phyloP scores from a whole-genome alignment of 2,797 vertebrate species.

The Chelon auratus region DNA sequence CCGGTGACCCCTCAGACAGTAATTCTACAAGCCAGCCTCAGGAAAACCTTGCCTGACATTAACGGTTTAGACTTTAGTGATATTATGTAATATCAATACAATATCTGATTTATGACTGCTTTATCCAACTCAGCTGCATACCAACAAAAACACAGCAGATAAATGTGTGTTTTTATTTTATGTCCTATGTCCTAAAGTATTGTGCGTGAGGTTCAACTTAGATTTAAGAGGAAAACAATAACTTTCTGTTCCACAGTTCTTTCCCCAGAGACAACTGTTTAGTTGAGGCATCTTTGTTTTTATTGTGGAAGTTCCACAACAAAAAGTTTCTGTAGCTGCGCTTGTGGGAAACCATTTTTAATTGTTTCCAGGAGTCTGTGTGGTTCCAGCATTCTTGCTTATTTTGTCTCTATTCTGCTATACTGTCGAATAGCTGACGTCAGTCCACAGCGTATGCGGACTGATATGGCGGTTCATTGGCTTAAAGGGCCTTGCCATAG shows the following conservation, averaged over 20 bases:
- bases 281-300: conserved; percentile 37
- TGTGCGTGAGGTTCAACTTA: not conserved
- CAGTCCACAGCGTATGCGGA: conserved; percentile 26
- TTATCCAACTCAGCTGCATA: not conserved
- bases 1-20: conserved; percentile 20
- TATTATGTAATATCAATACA: not conserved
- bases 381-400: conserved; percentile 53
- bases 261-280: conserved; percentile 30
- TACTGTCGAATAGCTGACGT: conserved; percentile 46
- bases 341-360: conserved; percentile 64
- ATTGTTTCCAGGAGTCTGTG: conserved; percentile 73
- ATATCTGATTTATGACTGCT: not conserved
- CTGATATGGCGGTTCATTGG: conserved; percentile 51
- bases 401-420: conserved; percentile 37
- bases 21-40: not conserved
- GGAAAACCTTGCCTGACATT: not conserved
- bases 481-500: conserved; percentile 57
- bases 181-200: not conserved
- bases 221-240: not conserved
- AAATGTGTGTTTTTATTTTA: conserved; percentile 8
- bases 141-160: not conserved
- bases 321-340: conserved; percentile 48
- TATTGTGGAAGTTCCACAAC: conserved; percentile 36
- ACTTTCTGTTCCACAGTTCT: conserved; percentile 20
- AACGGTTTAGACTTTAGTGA: not conserved